Base-by-base conservation (phyloP, 1,140 invertebrate species). In the Venustaconcha ellipsiformis region DNA sequence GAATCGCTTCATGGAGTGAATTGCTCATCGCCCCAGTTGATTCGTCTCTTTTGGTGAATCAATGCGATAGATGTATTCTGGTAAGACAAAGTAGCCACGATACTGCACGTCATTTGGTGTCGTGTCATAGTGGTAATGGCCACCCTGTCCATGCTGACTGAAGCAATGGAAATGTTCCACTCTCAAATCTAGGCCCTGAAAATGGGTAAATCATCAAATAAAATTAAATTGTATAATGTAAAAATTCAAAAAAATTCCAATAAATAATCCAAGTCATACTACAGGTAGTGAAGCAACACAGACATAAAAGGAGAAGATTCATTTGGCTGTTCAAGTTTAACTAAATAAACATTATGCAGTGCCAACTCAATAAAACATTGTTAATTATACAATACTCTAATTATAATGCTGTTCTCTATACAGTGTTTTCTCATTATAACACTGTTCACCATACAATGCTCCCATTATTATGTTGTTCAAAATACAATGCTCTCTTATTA, bases 151-250 rank as follows among this genome's bases (percentile, higher is more conserved):
- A 88, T 95, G 94, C 83, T 93, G 90, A 86, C 95, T 95, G 88
- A 95, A 97, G 75, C 96, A 95, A 88, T 99, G 97, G 87, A 98
- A 98, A 91, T 99, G 97, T 89, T 98, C 96, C 56, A 97, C 92
- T 82, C 97, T 92, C 37, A 99, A 91, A 91, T 98, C 96, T 79
- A 97, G 89, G 68, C 94, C 94, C 94, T 95, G 82, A 60, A 89
- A 90, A 82, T 4, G 60, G 68, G 17, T 69, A 63, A 37, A 73
- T 15, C 30, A 57, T 72, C 65, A 73, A 14, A 37, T 30, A 67
- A 55, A 75, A 23, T 37, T 30, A 63, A 69, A 62, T 65, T 62
- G 70, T 65, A 37, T 0, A 26, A 18, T 11, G 15, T 66, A 57
- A n/a, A 23, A 62, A 1, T 14, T n/a, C 18, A 62, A 11, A 62